Evolutionary conservation across 64 coral and sea anemone genomes (phyloP), one percentile per base, ranked within the genome.

Genomic region (Dendrophyllia cribrosa): DNA sequence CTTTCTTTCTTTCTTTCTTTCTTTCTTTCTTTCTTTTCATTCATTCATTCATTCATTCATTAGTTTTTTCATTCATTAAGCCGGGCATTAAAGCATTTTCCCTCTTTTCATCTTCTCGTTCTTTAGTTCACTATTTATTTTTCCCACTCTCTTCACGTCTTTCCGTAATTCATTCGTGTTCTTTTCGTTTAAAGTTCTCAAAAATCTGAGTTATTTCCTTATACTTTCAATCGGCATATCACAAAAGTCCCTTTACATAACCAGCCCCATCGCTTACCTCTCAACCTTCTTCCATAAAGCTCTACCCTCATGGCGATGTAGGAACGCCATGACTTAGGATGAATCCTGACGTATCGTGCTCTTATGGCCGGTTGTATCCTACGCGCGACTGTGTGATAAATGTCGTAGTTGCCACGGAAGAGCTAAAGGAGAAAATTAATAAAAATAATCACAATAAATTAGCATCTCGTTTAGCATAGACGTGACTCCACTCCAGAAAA

Each of bases 391-490:
- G 89, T 93, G 20, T 93, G 89, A 62, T 97, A 91, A 62, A 85
- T 94, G 87, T 97, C 92, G 55, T 64, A 90, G 82, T 97, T 97
- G 15, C 66, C 95, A 49, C 21, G 75, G 83, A 97, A 97, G 8
- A 87, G 49, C 95, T 97, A 62, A 67, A 43, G 14, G 81, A 6
- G 70, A 89, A 74, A 23, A 16, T 58, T 44, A 82, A 34, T 24
- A 63, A 34, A 15, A 58, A 85, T 0, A 75, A 67, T 70, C 66
- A 44, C 61, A 44, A 86, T 12, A 13, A 34, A 34, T 34, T 34
- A 34, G 34, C 34, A 34, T 34, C 34, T 34, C 34, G 34, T 34
- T 34, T 34, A 34, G 34, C 0, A 34, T 34, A 34, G 34, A 34
- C 34, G 34, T 34, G 2, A 34, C 34, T 34, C 34, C 34, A 34